Evolutionary conservation across 2,888 invertebrate species (phyloP).

Genomic region (Dicranocentrus wangi): DNA sequence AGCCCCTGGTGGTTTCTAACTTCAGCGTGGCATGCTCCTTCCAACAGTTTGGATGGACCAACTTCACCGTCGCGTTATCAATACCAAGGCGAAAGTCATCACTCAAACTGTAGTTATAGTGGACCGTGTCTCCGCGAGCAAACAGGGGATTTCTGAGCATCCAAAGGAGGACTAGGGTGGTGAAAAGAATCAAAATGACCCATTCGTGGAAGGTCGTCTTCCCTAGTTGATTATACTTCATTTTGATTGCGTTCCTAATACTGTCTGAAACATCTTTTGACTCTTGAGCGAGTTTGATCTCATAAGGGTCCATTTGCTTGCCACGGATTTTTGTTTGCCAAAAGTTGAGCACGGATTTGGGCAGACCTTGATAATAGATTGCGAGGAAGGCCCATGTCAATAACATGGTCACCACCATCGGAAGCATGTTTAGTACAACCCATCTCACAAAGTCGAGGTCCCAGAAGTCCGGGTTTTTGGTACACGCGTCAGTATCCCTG

Average conservation of each 20-base stretch:
- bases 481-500: neutral
- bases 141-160: slow-evolving; percentile 92
- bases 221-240: slow-evolving; percentile 86
- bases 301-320: neutral
- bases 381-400: slow-evolving; percentile 65
- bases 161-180: slow-evolving; percentile 87
- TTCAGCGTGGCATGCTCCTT: neutral
- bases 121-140: slow-evolving; percentile 84
- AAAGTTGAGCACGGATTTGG: slow-evolving; percentile 26
- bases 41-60: slow-evolving; percentile 23
- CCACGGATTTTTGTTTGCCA: slow-evolving; percentile 44
- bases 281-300: neutral
- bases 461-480: slow-evolving; percentile 24
- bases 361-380: slow-evolving; percentile 67
- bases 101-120: slow-evolving; percentile 81
- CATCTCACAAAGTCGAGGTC: slow-evolving; percentile 68
- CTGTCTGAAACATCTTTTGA: slow-evolving; percentile 62
- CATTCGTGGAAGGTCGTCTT: slow-evolving; percentile 85
- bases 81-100: too few relatives aligned
- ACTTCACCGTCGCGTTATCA: neutral
- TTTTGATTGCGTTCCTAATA: slow-evolving; percentile 81
- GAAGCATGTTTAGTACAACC: slow-evolving; percentile 67
- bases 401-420: slow-evolving; percentile 66
- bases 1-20: slow-evolving; percentile 31
- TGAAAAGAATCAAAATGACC: slow-evolving; percentile 83